Evolutionary conservation across 2,888 invertebrate species (phyloP), one percentile per base, ranked within the genome.

Genomic region (Chloroclystis v-ata): DNA sequence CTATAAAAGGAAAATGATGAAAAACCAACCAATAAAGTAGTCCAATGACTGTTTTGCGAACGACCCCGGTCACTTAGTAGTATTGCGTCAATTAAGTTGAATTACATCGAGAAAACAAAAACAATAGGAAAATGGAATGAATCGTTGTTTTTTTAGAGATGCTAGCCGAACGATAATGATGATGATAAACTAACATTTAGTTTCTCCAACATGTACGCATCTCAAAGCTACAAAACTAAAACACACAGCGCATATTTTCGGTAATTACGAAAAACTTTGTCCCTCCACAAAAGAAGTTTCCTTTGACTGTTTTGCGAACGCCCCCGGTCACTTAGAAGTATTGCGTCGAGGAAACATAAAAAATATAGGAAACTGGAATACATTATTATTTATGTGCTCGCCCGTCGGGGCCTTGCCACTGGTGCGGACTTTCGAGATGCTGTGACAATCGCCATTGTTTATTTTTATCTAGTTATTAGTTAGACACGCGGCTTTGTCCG

Each of bases 101-200:
- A n/a, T n/a, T n/a, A n/a, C n/a, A n/a, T n/a, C n/a, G 37, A 49
- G 37, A 46, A 49, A 52, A 49, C 64, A 66, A 63, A 72, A 71
- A 68, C 58, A 57, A 58, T 58, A 63, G 57, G 49, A 56, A 56
- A 59, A 51, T 43, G 53, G 60, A 60, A 65, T 64, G 67, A 60
- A 69, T 69, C 66, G 70, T 63, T 67, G 68, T 69, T 70, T 71
- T n/a, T n/a, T n/a, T n/a, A n/a, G n/a, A n/a, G n/a, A n/a, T n/a
- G n/a, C n/a, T n/a, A n/a, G n/a, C n/a, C n/a, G n/a, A n/a, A n/a
- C n/a, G n/a, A n/a, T n/a, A n/a, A n/a, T n/a, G n/a, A n/a, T n/a
- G n/a, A n/a, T n/a, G n/a, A n/a, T n/a, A n/a, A n/a, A n/a, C n/a
- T n/a, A n/a, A n/a, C n/a, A n/a, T n/a, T n/a, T n/a, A n/a, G n/a